Evolutionary conservation across 2,888 invertebrate genomes (phyloP).

Genomic region (Andrena haemorrhoa): DNA sequence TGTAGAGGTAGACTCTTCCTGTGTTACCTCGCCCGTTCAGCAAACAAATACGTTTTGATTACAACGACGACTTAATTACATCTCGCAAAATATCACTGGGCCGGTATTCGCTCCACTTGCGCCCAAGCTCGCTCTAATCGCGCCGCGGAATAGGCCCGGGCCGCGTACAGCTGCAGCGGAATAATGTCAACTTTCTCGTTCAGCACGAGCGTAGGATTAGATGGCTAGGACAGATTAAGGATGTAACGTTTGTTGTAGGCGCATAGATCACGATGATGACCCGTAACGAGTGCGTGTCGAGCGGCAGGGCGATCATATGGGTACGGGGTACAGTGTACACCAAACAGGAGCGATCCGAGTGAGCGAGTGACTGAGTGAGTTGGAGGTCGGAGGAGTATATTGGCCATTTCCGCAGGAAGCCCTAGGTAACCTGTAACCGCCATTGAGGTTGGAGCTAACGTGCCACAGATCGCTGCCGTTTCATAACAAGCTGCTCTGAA

Average conservation of each 20-base stretch:
- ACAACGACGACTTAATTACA: neutral
- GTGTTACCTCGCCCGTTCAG: no score
- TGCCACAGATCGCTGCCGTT: conserved; percentile 79
- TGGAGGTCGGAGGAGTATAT: conserved; percentile 83
- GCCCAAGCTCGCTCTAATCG: conserved; percentile 22
- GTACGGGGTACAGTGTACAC: conserved; percentile 78
- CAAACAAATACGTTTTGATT: no score
- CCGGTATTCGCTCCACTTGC: neutral
- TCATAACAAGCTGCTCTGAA: conserved; percentile 75
- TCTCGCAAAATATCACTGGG: neutral
- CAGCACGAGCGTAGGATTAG: conserved; percentile 72
- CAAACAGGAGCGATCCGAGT: conserved; percentile 73
- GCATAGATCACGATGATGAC: conserved; percentile 80
- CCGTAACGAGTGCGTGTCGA: conserved; percentile 79
- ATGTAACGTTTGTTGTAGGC: conserved; percentile 79
- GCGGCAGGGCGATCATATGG: conserved; percentile 78
- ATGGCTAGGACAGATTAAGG: conserved; percentile 75
- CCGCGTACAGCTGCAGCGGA: conserved; percentile 24
- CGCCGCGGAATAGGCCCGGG: neutral
- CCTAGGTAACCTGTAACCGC: conserved; percentile 83
- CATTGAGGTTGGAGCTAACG: conserved; percentile 82
- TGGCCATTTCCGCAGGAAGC: conserved; percentile 84
- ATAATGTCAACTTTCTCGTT: conserved; percentile 59
- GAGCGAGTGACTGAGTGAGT: conserved; percentile 77
- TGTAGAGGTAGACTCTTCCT: no score